These are phyloP conservation scores for Dendrophyllia cribrosa DNA, from an alignment of 64 coral and sea anemone species.

Conservation along the genomic window DNA sequence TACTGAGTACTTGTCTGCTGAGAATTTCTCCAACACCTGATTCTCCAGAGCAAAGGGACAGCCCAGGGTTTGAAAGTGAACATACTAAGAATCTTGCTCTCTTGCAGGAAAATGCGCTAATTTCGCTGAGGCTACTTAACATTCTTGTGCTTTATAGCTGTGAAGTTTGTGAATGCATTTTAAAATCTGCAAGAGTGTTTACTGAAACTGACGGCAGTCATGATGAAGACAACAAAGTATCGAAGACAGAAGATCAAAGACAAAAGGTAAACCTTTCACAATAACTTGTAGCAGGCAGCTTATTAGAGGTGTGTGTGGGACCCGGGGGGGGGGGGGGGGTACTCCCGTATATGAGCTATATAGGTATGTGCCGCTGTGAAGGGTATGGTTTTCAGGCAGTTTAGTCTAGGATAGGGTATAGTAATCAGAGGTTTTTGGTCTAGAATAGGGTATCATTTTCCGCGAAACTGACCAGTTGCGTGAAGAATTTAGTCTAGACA, in stretches of 20 bases:
- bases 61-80: constrained; percentile 10
- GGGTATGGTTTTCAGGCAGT: no score
- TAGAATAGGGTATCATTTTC: no score
- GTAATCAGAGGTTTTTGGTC: no score
- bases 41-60: neutral
- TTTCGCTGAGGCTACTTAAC: constrained; percentile 46
- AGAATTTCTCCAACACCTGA: constrained; percentile 39
- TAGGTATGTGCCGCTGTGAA: no score
- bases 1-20: constrained; percentile 15
- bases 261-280: neutral
- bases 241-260: neutral
- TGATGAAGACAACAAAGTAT: neutral
- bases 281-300: no score
- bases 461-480: no score
- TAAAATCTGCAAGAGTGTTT: constrained; percentile 21
- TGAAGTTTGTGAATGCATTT: constrained; percentile 54
- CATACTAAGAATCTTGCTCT: neutral
- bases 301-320: no score
- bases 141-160: constrained; percentile 41
- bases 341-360: no score
- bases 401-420: no score
- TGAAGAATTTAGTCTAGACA: no score
- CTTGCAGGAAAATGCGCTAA: constrained; percentile 5
- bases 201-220: neutral
- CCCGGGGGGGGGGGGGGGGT: no score